A percentile compares a stretch with the other conserved stretches of the same genome.
Evolutionary conservation across 2,888 invertebrate species (phyloP).

Genomic region (Azorinus chamasolen): DNA sequence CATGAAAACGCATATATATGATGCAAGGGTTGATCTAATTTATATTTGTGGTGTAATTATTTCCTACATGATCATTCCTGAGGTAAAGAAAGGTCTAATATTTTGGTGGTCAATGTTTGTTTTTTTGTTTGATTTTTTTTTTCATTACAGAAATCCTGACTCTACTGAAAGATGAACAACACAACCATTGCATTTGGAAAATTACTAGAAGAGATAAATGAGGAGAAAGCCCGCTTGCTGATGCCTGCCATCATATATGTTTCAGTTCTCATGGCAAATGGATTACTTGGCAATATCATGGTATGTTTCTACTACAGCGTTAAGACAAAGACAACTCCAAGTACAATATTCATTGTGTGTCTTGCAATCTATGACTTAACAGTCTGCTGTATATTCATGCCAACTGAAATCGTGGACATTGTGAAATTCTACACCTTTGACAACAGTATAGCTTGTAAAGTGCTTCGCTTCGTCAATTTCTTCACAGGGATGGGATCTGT

Average conservation of each 20-base stretch:
- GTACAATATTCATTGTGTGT: conserved; percentile 69
- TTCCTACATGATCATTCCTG: too few species aligned
- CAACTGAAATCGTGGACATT: conserved; percentile 75
- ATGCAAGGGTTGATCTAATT: too few species aligned
- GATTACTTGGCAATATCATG: conserved; percentile 69
- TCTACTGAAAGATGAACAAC: conserved; percentile 3
- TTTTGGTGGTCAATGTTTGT: too few species aligned
- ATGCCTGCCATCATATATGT: conserved; percentile 72
- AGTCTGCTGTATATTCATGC: conserved; percentile 69
- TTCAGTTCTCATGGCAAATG: conserved; percentile 65
- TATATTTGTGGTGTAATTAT: too few species aligned
- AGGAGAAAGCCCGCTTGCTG: conserved; percentile 58
- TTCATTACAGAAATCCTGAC: too few species aligned
- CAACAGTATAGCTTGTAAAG: conserved; percentile 63
- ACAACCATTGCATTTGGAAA: background rate
- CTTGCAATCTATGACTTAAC: conserved; percentile 72
- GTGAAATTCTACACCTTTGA: conserved; percentile 68
- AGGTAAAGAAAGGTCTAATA: too few species aligned
- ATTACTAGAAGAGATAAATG: conserved; percentile 53
- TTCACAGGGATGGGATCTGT: conserved; percentile 68
- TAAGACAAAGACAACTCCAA: conserved; percentile 67
- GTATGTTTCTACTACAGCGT: conserved; percentile 70
- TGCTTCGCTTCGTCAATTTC: conserved; percentile 66
- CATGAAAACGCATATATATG: too few species aligned
- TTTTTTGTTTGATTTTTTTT: too few species aligned